phyloP scores from a whole-genome alignment of 1,140 invertebrate species.

The Leptinotarsa texana region DNA sequence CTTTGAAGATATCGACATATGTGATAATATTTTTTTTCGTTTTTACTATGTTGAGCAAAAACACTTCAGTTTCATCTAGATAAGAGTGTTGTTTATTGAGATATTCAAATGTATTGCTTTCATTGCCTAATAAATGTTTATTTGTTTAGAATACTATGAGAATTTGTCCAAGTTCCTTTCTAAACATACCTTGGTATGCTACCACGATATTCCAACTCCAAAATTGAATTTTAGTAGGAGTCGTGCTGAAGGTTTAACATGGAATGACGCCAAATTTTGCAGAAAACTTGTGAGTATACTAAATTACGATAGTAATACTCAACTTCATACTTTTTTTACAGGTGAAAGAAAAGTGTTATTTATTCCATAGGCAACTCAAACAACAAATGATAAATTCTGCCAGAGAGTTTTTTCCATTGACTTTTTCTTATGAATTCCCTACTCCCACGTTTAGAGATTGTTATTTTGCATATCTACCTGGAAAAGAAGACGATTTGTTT shows the following conservation, averaged over 20 bases:
- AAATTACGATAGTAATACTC: not conserved
- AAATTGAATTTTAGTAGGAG: conserved; percentile 26
- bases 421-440: conserved; percentile 46
- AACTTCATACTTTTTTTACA: not conserved
- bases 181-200: conserved; percentile 29
- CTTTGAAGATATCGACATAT: no score
- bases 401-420: conserved; percentile 48
- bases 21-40: no score
- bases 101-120: no score
- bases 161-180: conserved; percentile 16
- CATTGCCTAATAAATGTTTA: not conserved
- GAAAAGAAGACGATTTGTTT: conserved; percentile 45
- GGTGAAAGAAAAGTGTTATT: conserved; percentile 9
- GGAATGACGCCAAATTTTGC: conserved; percentile 30
- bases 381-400: conserved; percentile 39
- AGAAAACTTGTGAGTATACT: conserved; percentile 22
- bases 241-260: conserved; percentile 28
- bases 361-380: conserved; percentile 33
- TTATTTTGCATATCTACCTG: conserved; percentile 49
- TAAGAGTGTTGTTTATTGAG: no score
- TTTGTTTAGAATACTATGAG: not conserved
- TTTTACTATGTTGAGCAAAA: no score
- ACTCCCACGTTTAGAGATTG: conserved; percentile 46
- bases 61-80: no score
- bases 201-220: conserved; percentile 17